Percentiles rank a stretch among this genome's conserved stretches.
These are phyloP conservation scores for Synanthedon andrenaeformis DNA, from an alignment of 2,888 invertebrate species.

Conservation along the genomic window DNA sequence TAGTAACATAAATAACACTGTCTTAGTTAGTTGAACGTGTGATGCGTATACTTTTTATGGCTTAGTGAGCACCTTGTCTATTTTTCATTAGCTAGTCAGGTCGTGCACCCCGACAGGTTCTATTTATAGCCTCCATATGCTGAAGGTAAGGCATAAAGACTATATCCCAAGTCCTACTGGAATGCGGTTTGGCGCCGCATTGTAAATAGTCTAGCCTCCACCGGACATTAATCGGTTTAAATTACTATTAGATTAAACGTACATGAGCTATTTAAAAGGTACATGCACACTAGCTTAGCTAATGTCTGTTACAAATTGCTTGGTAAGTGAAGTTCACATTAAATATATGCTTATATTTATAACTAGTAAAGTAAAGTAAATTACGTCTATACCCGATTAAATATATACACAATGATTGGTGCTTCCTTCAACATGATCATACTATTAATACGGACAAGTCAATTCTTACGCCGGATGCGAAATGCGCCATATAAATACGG, in stretches of 20 bases:
- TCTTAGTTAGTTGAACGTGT: not conserved
- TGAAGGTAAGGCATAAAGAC: constrained; percentile 49
- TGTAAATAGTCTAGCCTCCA: constrained; percentile 46
- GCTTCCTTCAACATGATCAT: constrained; percentile 2
- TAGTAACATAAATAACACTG: not conserved
- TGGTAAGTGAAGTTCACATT: not conserved
- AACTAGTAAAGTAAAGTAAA: not conserved
- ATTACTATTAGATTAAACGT: not conserved
- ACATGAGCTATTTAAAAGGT: not conserved
- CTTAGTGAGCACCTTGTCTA: constrained; percentile 20
- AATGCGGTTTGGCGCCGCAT: constrained; percentile 62
- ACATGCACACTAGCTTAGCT: not conserved
- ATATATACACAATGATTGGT: constrained; percentile 1
- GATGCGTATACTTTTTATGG: constrained; percentile 12
- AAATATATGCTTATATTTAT: not conserved
- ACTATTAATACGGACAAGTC: constrained; percentile 12
- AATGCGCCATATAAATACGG: constrained; percentile 49
- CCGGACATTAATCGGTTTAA: constrained; percentile 8
- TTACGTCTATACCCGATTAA: not conserved
- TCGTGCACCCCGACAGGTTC: constrained; percentile 31
- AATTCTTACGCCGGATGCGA: constrained; percentile 57
- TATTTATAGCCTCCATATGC: constrained; percentile 42
- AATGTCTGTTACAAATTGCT: not conserved
- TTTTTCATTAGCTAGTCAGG: constrained; percentile 33
- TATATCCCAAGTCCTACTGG: constrained; percentile 51